phyloP scores from a whole-genome alignment of 2,113 vertebrate species.

The Caranx melampygus region DNA sequence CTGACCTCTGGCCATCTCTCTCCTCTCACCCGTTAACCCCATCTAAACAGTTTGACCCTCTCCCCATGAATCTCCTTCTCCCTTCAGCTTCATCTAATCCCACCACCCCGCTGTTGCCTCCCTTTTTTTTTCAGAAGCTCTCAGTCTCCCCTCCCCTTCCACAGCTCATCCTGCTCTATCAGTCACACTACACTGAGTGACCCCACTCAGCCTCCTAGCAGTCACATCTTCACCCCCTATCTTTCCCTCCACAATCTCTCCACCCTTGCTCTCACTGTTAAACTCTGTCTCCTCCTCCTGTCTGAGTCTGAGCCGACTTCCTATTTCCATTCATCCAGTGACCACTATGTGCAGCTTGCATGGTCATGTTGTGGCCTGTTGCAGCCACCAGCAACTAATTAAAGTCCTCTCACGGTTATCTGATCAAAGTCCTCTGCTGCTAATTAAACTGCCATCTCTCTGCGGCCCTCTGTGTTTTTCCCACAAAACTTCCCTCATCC shows the following conservation, averaged over 20 bases:
- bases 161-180: slow-evolving; percentile 43
- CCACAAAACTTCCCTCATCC: slow-evolving; percentile 4
- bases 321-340: slow-evolving; percentile 13
- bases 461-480: slow-evolving; percentile 8
- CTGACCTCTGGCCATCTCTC: neutral
- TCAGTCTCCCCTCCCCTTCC: slow-evolving; percentile 38
- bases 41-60: slow-evolving; percentile 19
- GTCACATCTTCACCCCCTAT: slow-evolving; percentile 3
- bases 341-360: slow-evolving; percentile 34
- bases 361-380: slow-evolving; percentile 46
- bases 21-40: slow-evolving; percentile 5
- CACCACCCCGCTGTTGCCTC: neutral
- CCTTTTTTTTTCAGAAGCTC: slow-evolving; percentile 43
- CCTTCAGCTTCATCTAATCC: slow-evolving; percentile 24
- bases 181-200: slow-evolving; percentile 55
- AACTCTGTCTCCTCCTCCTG: neutral
- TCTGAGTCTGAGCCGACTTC: slow-evolving; percentile 20
- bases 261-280: neutral
- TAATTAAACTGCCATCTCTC: slow-evolving; percentile 72
- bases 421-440: slow-evolving; percentile 57
- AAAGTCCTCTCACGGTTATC: slow-evolving; percentile 60
- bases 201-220: slow-evolving; percentile 43
- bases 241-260: neutral
- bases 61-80: slow-evolving; percentile 25
- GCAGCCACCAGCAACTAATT: slow-evolving; percentile 69